Evolutionary conservation across 2,113 vertebrate species (phyloP).

Genomic region (Aldabrachelys gigantea): DNA sequence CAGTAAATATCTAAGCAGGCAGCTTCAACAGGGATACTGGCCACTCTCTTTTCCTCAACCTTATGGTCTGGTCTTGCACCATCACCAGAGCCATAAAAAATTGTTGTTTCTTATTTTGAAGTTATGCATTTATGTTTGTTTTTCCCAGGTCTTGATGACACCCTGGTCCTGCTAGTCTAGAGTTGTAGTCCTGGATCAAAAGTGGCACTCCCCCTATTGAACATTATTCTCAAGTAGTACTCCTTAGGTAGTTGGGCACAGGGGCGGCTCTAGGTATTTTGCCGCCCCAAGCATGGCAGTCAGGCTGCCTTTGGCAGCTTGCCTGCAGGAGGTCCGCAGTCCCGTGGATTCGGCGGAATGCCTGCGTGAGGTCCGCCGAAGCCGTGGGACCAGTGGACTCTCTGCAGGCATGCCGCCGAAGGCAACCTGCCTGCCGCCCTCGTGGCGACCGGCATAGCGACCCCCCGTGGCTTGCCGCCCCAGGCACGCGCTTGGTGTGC

Average conservation of each 20-base stretch:
- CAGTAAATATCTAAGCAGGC: neutral
- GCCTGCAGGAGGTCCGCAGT: no score
- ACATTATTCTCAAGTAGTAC: neutral
- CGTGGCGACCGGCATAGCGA: no score
- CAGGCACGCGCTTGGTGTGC: no score
- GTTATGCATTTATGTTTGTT: neutral
- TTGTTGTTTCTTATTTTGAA: neutral
- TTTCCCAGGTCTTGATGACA: neutral
- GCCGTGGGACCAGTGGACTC: no score
- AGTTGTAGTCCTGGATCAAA: neutral
- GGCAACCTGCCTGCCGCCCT: no score
- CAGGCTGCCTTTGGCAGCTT: no score
- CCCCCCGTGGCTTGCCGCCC: no score
- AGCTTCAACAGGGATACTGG: neutral
- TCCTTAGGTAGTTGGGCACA: neutral
- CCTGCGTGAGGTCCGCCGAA: no score
- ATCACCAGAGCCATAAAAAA: neutral
- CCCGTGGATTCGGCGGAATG: no score
- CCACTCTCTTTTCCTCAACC: neutral
- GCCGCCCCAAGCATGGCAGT: no score
- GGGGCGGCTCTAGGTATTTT: no score
- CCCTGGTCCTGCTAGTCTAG: neutral
- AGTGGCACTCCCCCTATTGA: neutral
- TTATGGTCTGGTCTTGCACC: neutral
- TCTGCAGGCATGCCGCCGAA: no score